These are phyloP conservation scores for Malurus splendens DNA, from an alignment of 2,797 vertebrate genomes.

Conservation along the genomic window DNA sequence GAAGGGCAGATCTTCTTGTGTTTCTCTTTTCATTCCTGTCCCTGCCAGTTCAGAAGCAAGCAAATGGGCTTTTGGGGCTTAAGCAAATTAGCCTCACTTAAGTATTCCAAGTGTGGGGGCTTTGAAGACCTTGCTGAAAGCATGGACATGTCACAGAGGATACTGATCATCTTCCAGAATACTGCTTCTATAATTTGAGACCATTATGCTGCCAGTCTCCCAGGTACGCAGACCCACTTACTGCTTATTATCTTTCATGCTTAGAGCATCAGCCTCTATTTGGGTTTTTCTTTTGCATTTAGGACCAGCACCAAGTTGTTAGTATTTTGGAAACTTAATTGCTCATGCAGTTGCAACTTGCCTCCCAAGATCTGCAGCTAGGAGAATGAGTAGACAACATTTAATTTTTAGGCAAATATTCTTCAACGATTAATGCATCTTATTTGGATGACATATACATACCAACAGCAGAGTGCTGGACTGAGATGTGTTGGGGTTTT, in stretches of 20 bases:
- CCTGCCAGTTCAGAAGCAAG: not conserved
- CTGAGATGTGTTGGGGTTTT: not conserved
- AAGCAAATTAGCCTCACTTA: not conserved
- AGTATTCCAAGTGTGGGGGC: not conserved
- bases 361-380: not conserved
- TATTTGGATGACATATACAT: rapidly evolving
- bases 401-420: not conserved
- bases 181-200: not conserved
- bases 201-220: not conserved
- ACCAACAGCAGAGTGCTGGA: not conserved
- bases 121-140: not conserved
- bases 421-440: not conserved
- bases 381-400: not conserved
- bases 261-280: not conserved
- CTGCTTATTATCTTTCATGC: not conserved
- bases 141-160: not conserved
- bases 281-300: not conserved
- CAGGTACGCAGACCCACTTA: not conserved
- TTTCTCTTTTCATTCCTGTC: not conserved
- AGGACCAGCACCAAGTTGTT: not conserved
- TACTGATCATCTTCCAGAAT: not conserved
- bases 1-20: not conserved
- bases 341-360: not conserved
- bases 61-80: not conserved
- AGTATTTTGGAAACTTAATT: not conserved